These are phyloP conservation scores for Phragmatobia fuliginosa DNA, from an alignment of 2,888 invertebrate genomes.

Conservation along the genomic window DNA sequence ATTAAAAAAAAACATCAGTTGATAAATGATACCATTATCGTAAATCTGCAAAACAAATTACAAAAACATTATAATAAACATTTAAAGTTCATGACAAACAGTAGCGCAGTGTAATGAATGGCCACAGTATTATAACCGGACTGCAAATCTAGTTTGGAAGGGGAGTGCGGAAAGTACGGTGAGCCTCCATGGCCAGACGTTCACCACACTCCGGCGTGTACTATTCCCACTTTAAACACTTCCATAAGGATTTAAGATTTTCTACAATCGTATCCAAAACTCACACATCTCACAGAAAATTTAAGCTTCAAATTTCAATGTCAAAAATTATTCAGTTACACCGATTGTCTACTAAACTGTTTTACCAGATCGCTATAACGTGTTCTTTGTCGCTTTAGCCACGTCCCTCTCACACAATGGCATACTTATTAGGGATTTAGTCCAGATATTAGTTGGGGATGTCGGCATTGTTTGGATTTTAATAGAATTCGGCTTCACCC, in stretches of 20 bases:
- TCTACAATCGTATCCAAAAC: slow-evolving; percentile 39
- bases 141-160: slow-evolving; percentile 84
- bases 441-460: slow-evolving; percentile 87
- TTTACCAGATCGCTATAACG: slow-evolving; percentile 83
- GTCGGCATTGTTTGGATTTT: slow-evolving; percentile 85
- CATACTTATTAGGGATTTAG: slow-evolving; percentile 87
- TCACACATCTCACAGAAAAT: slow-evolving; percentile 9
- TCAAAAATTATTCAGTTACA: slow-evolving; percentile 16
- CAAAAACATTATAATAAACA: slow-evolving; percentile 63
- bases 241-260: slow-evolving; percentile 55
- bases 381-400: slow-evolving; percentile 84
- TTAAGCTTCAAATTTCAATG: slow-evolving; percentile 42
- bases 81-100: slow-evolving; percentile 76
- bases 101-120: slow-evolving; percentile 82
- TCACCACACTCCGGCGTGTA: slow-evolving; percentile 84
- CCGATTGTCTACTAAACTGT: slow-evolving; percentile 28
- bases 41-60: slow-evolving; percentile 64
- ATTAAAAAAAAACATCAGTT: slow-evolving; percentile 41
- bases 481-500: slow-evolving; percentile 83
- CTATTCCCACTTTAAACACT: slow-evolving; percentile 60
- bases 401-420: slow-evolving; percentile 86
- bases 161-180: slow-evolving; percentile 85
- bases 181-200: slow-evolving; percentile 86
- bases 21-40: slow-evolving; percentile 58
- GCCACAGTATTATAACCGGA: slow-evolving; percentile 82